Evolutionary conservation across 2,113 vertebrate genomes (phyloP), one percentile per base, ranked within the genome.

Genomic region (Proteles cristata): DNA sequence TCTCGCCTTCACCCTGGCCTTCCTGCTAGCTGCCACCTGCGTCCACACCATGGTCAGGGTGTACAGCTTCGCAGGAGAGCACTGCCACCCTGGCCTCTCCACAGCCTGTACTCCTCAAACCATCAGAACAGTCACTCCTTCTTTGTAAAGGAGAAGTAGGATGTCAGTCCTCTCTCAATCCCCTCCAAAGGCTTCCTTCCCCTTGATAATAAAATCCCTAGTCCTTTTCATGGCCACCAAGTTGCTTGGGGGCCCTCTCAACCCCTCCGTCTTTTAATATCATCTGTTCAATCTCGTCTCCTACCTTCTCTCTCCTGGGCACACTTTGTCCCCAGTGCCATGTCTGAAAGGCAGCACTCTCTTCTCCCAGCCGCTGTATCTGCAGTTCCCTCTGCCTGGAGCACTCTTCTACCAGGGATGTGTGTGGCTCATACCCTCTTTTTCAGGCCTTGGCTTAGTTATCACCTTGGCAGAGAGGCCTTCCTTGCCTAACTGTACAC

Each of bases 341-440:
- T 0, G n/a, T 26, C 66, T 63, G 48, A 48, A 43, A 23, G 65
- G 26, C 39, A 26, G 5, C 0, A 11, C 1, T 9, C 1, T 1
- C 35, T 68, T 15, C 39, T 66, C 68, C 9, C 23, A 84, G 63
- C 31, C 45, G 53, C 5, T 26, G 4, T 11, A 17, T 5, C 2
- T n/a, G 53, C n/a, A 33, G 14, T 23, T 50, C 19, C 53, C 35
- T 89, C 5, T n/a, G 39, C 31, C 23, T 19, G 25, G 35, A 86
- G 25, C 8, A 39, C 19, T 68, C 31, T 88, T 55, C 50, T 17
- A 80, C 33, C 58, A 55, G 50, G 6, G 0, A 31, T 10, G 74
- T 63, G 31, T 14, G 7, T 7, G 26, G 77, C 11, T 63, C 31
- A 11, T 31, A n/a, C 17, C 26, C 71, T 63, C 28, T 68, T 48